A percentile compares a stretch with the other conserved stretches of the same genome.
These are phyloP conservation scores for Nestor notabilis DNA, from an alignment of 2,113 vertebrate species.

Conservation along the genomic window DNA sequence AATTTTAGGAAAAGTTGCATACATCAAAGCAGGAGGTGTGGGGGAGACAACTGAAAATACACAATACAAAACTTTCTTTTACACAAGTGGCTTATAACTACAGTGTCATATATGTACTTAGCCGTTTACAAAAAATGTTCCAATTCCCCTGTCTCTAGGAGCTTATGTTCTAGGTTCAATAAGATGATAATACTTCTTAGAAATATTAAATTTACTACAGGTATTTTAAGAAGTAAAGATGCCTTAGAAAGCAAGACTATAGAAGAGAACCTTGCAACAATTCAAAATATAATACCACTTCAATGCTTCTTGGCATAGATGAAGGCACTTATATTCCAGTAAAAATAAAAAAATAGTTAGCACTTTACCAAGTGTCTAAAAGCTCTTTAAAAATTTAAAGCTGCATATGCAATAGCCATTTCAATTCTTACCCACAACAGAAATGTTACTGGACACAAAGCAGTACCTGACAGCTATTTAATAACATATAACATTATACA, in stretches of 20 bases:
- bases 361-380: background rate
- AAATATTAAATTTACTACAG: background rate
- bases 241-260: background rate
- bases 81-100: background rate
- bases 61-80: background rate
- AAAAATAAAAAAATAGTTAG: background rate
- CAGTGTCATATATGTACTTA: background rate
- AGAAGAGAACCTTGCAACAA: background rate
- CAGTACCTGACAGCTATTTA: conserved; percentile 23
- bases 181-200: background rate
- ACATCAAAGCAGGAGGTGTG: background rate
- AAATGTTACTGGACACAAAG: background rate
- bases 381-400: background rate
- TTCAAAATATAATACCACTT: background rate
- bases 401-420: background rate
- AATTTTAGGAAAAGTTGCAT: background rate
- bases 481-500: background rate
- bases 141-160: background rate
- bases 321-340: background rate
- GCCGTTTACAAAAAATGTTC: background rate
- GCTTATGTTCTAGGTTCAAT: conserved; percentile 1
- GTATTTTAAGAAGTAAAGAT: conserved; percentile 20
- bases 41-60: background rate
- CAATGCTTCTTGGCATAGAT: background rate
- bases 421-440: background rate